Evolutionary conservation across 1,140 invertebrate species (phyloP), one percentile per base, ranked within the genome.

Genomic region (Danaus plexippus): DNA sequence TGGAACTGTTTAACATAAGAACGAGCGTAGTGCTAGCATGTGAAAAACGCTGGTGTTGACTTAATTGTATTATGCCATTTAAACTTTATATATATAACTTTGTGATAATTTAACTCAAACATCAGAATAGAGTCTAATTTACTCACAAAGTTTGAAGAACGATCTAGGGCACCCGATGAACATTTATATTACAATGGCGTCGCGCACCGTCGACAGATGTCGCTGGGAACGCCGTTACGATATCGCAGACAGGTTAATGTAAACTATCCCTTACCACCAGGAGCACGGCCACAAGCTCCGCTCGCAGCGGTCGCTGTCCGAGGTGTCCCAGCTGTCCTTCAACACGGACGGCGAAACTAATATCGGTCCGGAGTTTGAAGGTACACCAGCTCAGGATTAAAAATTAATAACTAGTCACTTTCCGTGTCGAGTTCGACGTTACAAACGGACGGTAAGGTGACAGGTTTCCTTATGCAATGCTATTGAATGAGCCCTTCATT

Each of bases 281-380:
- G 79, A 85, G 44, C 71, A 75, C 66, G 71, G 54, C n/a, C 74
- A 78, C 61, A 75, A 74, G 9, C 56, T 85, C 0, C 65, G 77
- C 0, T 80, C 77, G 0, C 81, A 85, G 43, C 46, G 77, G 2
- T 85, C 82, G 0, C 80, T 85, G 79, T 85, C 82, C 0, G 76
- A 77, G 42, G 82, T 72, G 1, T 85, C 82, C 0, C 80, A 85
- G 46, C 47, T 83, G 1, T 85, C 82, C 0, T 85, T 85, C 59
- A 83, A 83, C 48, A 63, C 82, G 57, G 80, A 85, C 13, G 43
- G 73, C 1, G 82, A 85, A 13, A 80, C 74, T 52, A 70, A 75
- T 18, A 57, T 75, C 22, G 72, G 73, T 11, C 82, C 79, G 2
- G 70, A 66, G 59, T 85, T 81, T 57, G 78, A 85, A 75, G 78